Base-by-base conservation (phyloP, 2,888 invertebrate genomes). In the Schrankia costaestrigalis region DNA sequence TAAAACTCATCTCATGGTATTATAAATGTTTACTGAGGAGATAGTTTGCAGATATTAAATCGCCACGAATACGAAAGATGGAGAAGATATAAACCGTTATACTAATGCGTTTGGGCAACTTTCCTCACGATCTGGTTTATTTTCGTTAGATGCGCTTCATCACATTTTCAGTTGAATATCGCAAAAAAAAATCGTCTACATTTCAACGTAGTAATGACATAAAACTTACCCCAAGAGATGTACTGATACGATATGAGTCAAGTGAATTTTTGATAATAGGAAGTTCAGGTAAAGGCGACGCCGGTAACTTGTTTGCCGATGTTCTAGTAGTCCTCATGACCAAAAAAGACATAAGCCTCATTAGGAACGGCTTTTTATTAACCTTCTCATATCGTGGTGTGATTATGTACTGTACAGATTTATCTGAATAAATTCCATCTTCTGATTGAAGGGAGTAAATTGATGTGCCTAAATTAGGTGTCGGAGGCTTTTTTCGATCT, bases 401-500 rank as follows among this genome's bases (percentile, higher is more conserved):
- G 12, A 43, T 47, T 12, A 44, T 38, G 31, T 32, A 49, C 17
- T 63, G 51, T 3, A 49, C 26, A 23, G 45, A 41, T 31, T 56
- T 38, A n/a, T 56, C 49, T 1, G 58, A 39, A 11, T 52, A 35
- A 8, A 35, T 21, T 8, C 31, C 41, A 23, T 63, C 60, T 28
- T 70, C 63, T 0, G 78, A 69, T 35, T 56, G 60, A 3, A 78
- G 46, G 1, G 81, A 80, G 36, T 60, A 67, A 1, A 45, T 62
- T 1, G 85, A 84, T 3, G 80, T 76, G 5, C 83, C 85, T 11
- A 84, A 58, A 41, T 85, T 84, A 1, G 84, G 83, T 1, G 82
- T 80, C 3, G 43, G 54, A 11, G 69, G 48, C 58, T 68, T 80
- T 40, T 58, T 70, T 21, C 51, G 65, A 2, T 74, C 83, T 84